Evolutionary conservation across 2,888 invertebrate species (phyloP).

Genomic region (Rhaphigaster nebulosa): DNA sequence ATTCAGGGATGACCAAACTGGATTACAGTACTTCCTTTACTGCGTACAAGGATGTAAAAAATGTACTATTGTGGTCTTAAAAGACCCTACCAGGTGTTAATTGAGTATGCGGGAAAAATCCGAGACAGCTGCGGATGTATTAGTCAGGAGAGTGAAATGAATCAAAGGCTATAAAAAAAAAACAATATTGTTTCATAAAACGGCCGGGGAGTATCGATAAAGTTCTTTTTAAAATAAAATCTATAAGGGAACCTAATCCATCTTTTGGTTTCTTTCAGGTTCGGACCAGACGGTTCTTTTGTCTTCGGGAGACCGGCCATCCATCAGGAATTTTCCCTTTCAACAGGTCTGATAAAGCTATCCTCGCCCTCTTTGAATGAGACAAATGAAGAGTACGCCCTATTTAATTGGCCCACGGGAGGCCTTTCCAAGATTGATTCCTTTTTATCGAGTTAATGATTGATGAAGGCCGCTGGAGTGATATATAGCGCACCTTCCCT

Average conservation of each 20-base stretch:
- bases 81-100: too few species aligned
- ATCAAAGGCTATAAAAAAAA: neutral
- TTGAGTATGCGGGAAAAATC: too few species aligned
- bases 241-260: constrained; percentile 23
- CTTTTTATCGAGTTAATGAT: constrained; percentile 53
- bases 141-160: too few species aligned
- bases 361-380: constrained; percentile 1
- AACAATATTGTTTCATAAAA: neutral
- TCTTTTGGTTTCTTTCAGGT: constrained; percentile 1
- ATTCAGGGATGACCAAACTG: too few species aligned
- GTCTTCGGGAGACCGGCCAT: neutral
- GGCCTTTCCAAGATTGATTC: constrained; percentile 51
- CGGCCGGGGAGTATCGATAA: neutral
- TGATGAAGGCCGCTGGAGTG: neutral
- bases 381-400: constrained; percentile 49
- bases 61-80: too few species aligned
- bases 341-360: constrained; percentile 49
- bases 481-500: constrained; percentile 26
- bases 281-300: neutral
- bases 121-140: too few species aligned
- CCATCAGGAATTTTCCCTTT: constrained; percentile 34
- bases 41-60: too few species aligned
- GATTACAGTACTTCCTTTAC: too few species aligned
- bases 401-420: constrained; percentile 28
- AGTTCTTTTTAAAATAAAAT: constrained; percentile 18